A percentile compares a stretch with the other conserved stretches of the same genome.
Conservation (phyloP, 2,113 vertebrate genomes). For the Pelecanus crispus region DNA sequence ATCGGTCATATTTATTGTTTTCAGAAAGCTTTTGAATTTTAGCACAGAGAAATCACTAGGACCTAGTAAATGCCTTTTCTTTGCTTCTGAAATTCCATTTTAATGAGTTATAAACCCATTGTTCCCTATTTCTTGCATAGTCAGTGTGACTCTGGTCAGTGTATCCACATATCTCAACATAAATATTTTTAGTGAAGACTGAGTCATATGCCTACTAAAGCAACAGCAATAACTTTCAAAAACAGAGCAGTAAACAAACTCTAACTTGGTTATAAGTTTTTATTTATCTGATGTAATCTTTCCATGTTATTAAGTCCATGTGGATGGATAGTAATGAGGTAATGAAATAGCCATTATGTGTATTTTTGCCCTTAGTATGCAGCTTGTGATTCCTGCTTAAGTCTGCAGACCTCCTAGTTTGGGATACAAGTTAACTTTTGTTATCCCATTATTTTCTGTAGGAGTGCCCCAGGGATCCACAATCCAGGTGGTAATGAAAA, state of each 20-base stretch:
- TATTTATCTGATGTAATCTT: not conserved
- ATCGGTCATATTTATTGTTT: not conserved
- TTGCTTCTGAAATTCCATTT: not conserved
- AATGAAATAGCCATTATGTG: not conserved
- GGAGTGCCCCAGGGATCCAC: not conserved
- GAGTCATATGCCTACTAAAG: not conserved
- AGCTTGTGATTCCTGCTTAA: not conserved
- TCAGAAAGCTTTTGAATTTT: not conserved
- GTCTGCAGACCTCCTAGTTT: not conserved
- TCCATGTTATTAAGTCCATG: not conserved
- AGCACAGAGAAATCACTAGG: not conserved
- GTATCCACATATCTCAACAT: not conserved
- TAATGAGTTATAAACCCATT: not conserved
- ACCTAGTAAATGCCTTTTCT: not conserved
- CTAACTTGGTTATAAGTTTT: not conserved
- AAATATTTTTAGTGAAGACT: not conserved
- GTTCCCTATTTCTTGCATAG: not conserved
- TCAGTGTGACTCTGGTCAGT: not conserved
- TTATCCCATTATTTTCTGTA: not conserved
- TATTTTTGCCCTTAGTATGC: not conserved
- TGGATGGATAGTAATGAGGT: not conserved
- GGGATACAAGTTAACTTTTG: not conserved
- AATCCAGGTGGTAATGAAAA: not conserved
- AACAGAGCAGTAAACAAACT: not conserved
- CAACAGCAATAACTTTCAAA: not conserved